Evolutionary conservation across 2,888 invertebrate genomes (phyloP), one percentile per base, ranked within the genome.

Genomic region (Electrophaes corylata): DNA sequence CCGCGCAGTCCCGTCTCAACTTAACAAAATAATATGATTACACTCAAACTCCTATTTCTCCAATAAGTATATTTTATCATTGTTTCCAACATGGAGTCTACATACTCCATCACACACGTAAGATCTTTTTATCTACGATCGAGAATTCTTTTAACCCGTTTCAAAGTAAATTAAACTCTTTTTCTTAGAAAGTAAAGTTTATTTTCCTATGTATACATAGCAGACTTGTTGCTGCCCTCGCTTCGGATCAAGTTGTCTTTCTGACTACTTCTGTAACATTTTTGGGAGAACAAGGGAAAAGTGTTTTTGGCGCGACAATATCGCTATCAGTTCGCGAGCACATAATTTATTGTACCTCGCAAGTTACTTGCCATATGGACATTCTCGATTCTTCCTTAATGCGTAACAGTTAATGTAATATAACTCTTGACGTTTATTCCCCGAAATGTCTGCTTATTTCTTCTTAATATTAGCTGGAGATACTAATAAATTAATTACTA

Each of bases 231-330:
- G 88, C 88, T 88, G 85, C 75, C 79, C 79, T 80, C 74, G 71
- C 79, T 60, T 60, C 79, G 84, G 88, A 88, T 88, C 88, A 86
- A 88, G 87, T 84, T 88, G 88, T 88, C 87, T 86, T 81, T 78
- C 75, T 79, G 79, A 83, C 78, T 84, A 80, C 83, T 83, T 81
- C 81, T 82, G 82, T 79, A 80, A 80, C 75, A 80, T 85, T 86
- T 83, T 81, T 72, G 70, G 75, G 70, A 51, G 66, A 86, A 86
- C 82, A 85, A 83, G 79, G 78, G 80, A 78, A 83, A 88, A 86
- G 84, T 86, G 84, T 86, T 86, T 85, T 83, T 71, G 73, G 80
- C 75, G 79, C 72, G 83, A 83, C 83, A 80, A 79, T 83, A 82
- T 83, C 82, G 78, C 83, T 84, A 83, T 85, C 85, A 82, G 83